Percentiles rank a stretch among this genome's conserved stretches.
Evolutionary conservation across 2,113 vertebrate species (phyloP).

Genomic region (Rhombomys opimus): DNA sequence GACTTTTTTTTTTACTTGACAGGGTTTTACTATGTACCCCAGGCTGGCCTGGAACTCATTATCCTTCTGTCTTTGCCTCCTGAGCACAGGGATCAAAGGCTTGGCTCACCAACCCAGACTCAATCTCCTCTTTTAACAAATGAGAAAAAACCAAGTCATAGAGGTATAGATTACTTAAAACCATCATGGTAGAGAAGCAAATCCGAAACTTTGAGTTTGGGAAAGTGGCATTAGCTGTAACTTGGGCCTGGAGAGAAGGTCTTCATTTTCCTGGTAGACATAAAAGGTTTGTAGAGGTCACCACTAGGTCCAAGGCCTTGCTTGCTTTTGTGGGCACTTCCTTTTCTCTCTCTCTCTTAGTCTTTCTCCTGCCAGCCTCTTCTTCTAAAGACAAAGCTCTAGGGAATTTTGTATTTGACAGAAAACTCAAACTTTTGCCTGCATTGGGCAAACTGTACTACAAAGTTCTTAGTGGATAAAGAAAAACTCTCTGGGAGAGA

Average conservation of each 20-base stretch:
- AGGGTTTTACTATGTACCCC: not conserved
- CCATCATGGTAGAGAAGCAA: not conserved
- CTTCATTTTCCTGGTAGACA: not conserved
- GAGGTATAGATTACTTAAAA: constrained; percentile 62
- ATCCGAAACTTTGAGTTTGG: constrained; percentile 3
- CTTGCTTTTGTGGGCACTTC: not conserved
- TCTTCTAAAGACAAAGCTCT: constrained; percentile 30
- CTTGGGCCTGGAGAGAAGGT: not conserved
- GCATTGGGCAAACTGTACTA: not conserved
- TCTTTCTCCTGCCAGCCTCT: not conserved
- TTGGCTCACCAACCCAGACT: not conserved
- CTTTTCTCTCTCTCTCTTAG: not conserved
- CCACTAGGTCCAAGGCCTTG: not conserved
- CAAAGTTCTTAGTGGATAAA: constrained; percentile 45
- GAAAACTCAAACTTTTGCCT: not conserved
- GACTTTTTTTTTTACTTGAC: too few relatives aligned
- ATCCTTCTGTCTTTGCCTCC: not conserved
- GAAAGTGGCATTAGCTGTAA: not conserved
- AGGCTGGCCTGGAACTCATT: not conserved
- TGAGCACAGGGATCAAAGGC: not conserved
- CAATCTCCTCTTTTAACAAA: constrained; percentile 17
- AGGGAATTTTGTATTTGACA: not conserved
- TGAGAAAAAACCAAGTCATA: constrained; percentile 5
- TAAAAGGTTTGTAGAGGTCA: not conserved
- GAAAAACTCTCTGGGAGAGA: constrained; percentile 40